Percentiles rank a stretch among this genome's conserved stretches.
These are phyloP conservation scores for Pachyrhynchus sulphureomaculatus DNA, from an alignment of 1,140 invertebrate genomes.

Conservation along the genomic window DNA sequence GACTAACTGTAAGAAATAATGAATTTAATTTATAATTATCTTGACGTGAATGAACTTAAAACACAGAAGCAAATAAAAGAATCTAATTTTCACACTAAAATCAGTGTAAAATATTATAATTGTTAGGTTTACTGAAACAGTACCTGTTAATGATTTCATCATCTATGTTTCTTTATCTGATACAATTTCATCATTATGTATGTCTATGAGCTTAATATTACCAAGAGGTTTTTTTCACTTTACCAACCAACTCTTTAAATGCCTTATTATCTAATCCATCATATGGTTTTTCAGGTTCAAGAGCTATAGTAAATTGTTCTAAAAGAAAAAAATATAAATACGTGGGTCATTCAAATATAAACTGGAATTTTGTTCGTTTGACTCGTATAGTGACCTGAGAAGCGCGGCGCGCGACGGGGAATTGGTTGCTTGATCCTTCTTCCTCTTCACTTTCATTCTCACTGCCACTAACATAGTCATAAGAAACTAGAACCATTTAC, in stretches of 20 bases:
- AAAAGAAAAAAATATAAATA: background rate
- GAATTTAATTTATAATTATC: too few relatives aligned
- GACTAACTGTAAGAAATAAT: too few relatives aligned
- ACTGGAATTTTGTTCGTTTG: too few relatives aligned
- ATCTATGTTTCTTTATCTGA: constrained; percentile 78
- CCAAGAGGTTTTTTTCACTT: constrained; percentile 31
- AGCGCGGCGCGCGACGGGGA: too few relatives aligned
- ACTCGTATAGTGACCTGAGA: too few relatives aligned
- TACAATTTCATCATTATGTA: constrained; percentile 80
- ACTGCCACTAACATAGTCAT: constrained; percentile 42
- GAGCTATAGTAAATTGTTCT: constrained; percentile 33
- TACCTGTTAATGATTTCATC: constrained; percentile 70
- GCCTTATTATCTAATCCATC: constrained; percentile 48
- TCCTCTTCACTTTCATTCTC: constrained; percentile 36
- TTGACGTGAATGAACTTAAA: too few relatives aligned
- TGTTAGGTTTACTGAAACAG: too few relatives aligned
- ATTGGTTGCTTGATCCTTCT: constrained; percentile 2
- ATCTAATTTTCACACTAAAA: too few relatives aligned
- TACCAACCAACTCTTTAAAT: constrained; percentile 45
- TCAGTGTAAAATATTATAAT: too few relatives aligned
- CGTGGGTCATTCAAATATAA: too few relatives aligned
- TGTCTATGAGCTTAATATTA: constrained; percentile 62
- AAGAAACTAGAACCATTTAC: constrained; percentile 44
- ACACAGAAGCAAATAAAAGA: too few relatives aligned
- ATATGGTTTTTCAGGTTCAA: constrained; percentile 46